A percentile compares a stretch with the other conserved stretches of the same genome.
These are phyloP conservation scores for Leptodactylus fallax DNA, from an alignment of 2,797 vertebrate genomes.

Conservation along the genomic window DNA sequence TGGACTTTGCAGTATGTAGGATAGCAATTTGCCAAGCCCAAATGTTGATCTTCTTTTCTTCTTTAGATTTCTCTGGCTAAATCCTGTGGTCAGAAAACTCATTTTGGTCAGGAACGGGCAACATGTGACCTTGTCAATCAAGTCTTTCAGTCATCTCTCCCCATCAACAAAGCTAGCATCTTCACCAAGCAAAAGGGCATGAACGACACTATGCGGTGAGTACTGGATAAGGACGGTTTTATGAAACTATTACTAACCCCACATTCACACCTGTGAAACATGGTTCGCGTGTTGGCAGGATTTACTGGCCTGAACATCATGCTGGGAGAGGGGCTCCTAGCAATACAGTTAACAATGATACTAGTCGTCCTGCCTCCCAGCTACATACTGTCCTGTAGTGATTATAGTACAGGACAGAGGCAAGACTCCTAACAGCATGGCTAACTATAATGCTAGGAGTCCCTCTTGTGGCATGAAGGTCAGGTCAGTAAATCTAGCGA, in stretches of 20 bases:
- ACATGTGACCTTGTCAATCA: slow-evolving; percentile 84
- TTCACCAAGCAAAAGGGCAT: slow-evolving; percentile 85
- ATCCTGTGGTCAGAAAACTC: slow-evolving; percentile 85
- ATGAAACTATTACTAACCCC: not conserved
- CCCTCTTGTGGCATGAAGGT: no score
- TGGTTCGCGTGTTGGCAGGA: no score
- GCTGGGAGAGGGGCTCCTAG: no score
- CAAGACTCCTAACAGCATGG: no score
- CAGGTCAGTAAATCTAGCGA: no score
- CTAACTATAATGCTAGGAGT: no score
- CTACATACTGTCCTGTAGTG: no score
- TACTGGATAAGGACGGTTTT: not conserved
- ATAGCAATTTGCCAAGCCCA: not conserved
- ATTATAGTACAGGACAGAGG: no score
- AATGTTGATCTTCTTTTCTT: not conserved
- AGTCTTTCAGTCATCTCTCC: slow-evolving; percentile 82
- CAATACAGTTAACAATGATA: no score
- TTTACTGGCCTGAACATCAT: no score
- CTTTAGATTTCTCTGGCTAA: slow-evolving; percentile 88
- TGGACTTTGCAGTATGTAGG: not conserved
- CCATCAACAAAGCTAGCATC: slow-evolving; percentile 75
- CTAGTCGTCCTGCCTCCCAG: no score
- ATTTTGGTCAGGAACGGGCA: slow-evolving; percentile 84
- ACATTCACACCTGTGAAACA: no score
- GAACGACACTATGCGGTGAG: slow-evolving; percentile 96